Conservation (phyloP, 2,888 invertebrate genomes). For the Hydriomena furcata region DNA sequence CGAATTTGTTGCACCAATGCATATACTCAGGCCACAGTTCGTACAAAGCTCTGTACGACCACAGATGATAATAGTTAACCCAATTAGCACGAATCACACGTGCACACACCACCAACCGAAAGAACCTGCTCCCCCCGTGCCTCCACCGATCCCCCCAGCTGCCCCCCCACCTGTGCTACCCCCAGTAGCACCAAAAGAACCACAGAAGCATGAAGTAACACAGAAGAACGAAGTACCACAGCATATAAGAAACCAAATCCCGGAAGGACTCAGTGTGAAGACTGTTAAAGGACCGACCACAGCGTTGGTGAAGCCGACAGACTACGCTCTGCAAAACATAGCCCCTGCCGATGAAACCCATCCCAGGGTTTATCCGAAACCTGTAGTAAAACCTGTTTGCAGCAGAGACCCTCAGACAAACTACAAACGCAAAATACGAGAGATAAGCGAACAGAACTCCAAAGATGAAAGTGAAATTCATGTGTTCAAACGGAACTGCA, state of each 20-base stretch:
- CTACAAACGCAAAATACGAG: conserved; percentile 9
- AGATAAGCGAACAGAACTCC: conserved; percentile 1
- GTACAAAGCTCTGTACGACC: conserved; percentile 34
- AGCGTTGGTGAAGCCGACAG: conserved; percentile 35
- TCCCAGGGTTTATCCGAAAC: conserved; percentile 11
- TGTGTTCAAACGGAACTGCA: background rate
- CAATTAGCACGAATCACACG: conserved; percentile 38
- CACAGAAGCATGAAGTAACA: too few species aligned
- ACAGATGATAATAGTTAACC: conserved; percentile 47
- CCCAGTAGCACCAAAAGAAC: too few species aligned
- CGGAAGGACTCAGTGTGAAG: conserved; percentile 40
- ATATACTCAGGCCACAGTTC: conserved; percentile 25
- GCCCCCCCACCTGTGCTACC: too few species aligned
- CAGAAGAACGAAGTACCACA: conserved; percentile 15
- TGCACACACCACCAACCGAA: background rate
- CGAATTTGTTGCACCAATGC: conserved; percentile 9
- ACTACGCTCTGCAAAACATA: conserved; percentile 25
- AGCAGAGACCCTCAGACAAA: conserved; percentile 3
- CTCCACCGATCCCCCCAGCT: too few species aligned
- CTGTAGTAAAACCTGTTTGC: background rate
- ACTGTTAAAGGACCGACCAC: conserved; percentile 37
- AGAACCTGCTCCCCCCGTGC: background rate
- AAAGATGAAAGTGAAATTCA: conserved; percentile 6
- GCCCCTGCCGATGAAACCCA: conserved; percentile 8
- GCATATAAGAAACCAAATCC: conserved; percentile 34